Conservation (phyloP, 2,888 invertebrate genomes). For the Ochropleura plecta region DNA sequence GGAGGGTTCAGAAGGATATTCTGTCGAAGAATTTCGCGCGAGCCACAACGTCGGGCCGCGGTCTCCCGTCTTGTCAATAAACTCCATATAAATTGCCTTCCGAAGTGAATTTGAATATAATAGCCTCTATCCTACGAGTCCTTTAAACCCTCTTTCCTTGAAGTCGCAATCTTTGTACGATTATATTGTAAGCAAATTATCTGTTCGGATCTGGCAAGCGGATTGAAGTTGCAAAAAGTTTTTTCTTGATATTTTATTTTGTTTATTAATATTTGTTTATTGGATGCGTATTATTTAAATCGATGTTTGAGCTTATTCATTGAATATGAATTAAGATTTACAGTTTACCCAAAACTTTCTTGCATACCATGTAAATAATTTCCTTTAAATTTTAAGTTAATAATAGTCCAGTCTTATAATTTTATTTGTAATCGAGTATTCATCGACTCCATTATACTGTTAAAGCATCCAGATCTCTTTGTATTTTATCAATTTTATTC, state of each 20-base stretch:
- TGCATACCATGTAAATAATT: neutral
- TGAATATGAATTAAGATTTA: neutral
- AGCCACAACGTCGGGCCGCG: slow-evolving; percentile 71
- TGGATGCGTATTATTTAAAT: slow-evolving; percentile 34
- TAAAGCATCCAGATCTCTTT: slow-evolving; percentile 1
- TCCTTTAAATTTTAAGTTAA: neutral
- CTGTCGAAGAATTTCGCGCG: slow-evolving; percentile 87
- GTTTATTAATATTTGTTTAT: slow-evolving; percentile 66
- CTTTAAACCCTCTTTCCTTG: slow-evolving; percentile 86
- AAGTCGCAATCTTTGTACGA: slow-evolving; percentile 88
- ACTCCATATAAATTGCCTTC: slow-evolving; percentile 90
- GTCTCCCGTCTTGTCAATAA: slow-evolving; percentile 88
- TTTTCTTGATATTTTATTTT: slow-evolving; percentile 73
- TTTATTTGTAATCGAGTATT: slow-evolving; percentile 1
- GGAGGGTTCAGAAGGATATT: slow-evolving; percentile 79
- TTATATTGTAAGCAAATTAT: slow-evolving; percentile 91
- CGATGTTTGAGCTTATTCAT: neutral
- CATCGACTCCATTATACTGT: slow-evolving; percentile 39
- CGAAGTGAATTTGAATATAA: slow-evolving; percentile 90
- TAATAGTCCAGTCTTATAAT: neutral
- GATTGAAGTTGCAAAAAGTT: slow-evolving; percentile 74
- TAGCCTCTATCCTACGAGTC: slow-evolving; percentile 84
- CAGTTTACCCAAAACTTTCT: neutral
- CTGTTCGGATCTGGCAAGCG: slow-evolving; percentile 86
- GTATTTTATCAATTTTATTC: slow-evolving; percentile 31